Evolutionary conservation across 2,888 invertebrate genomes (phyloP).

Genomic region (Archaeoteleia sp.): DNA sequence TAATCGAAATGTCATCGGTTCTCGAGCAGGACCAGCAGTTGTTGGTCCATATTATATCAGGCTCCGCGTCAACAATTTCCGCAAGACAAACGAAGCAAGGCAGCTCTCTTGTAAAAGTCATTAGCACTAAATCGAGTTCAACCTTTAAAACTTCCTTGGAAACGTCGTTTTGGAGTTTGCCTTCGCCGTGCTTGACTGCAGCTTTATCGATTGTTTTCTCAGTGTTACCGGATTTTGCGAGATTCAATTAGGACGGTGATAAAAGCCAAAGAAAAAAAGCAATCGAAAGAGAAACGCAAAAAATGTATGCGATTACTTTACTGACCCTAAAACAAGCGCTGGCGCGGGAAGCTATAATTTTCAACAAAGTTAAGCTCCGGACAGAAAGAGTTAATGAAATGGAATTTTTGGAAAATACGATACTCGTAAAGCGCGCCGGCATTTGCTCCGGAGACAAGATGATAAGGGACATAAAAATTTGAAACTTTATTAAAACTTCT

Average conservation of each 20-base stretch:
- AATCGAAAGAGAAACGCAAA: slow-evolving; percentile 15
- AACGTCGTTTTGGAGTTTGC: slow-evolving; percentile 45
- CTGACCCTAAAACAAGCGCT: slow-evolving; percentile 32
- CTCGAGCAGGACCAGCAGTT: slow-evolving; percentile 14
- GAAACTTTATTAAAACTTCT: too few species aligned
- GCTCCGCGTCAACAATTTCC: slow-evolving; percentile 43
- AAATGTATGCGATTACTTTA: slow-evolving; percentile 33
- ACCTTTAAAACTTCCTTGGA: slow-evolving; percentile 48
- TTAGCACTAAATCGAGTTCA: slow-evolving; percentile 53
- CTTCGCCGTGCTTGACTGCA: slow-evolving; percentile 49
- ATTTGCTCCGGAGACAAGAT: background rate
- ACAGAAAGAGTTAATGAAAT: slow-evolving; percentile 43
- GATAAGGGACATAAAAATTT: too few species aligned
- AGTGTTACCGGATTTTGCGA: slow-evolving; percentile 46
- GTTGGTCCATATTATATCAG: slow-evolving; percentile 51
- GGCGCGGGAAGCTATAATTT: slow-evolving; percentile 25
- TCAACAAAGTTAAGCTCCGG: slow-evolving; percentile 31
- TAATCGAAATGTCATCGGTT: slow-evolving; percentile 31
- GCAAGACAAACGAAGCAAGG: slow-evolving; percentile 51
- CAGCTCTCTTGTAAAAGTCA: slow-evolving; percentile 53
- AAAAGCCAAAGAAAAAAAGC: slow-evolving; percentile 22
- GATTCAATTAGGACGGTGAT: slow-evolving; percentile 48
- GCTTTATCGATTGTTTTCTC: slow-evolving; percentile 53
- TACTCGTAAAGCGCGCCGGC: slow-evolving; percentile 30
- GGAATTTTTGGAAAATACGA: slow-evolving; percentile 43